These are phyloP conservation scores for Bimastos eiseni DNA, from an alignment of 2,888 invertebrate species.

Conservation along the genomic window DNA sequence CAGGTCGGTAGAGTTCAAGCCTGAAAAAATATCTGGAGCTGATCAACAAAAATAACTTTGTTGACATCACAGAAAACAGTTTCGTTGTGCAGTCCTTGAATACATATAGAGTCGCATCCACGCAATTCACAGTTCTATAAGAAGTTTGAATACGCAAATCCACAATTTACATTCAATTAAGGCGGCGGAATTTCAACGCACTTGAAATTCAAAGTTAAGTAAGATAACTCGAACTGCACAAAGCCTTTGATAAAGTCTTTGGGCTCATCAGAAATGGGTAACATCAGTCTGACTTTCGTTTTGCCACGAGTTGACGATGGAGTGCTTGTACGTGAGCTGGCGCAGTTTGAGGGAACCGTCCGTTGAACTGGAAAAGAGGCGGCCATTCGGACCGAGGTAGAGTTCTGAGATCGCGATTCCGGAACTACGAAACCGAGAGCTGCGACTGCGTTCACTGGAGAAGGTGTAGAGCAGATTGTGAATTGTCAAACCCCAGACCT, in stretches of 20 bases:
- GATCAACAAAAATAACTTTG: background rate
- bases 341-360: slow-evolving; percentile 98
- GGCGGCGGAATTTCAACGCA: background rate
- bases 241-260: background rate
- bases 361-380: slow-evolving; percentile 95
- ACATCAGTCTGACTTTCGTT: background rate
- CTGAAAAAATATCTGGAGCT: background rate
- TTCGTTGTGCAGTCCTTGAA: background rate
- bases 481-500: slow-evolving; percentile 79
- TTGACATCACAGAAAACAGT: background rate
- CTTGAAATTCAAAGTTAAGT: background rate
- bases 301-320: background rate
- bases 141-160: background rate
- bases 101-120: background rate
- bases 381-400: slow-evolving; percentile 82
- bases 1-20: background rate
- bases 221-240: too few species aligned
- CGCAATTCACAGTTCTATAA: background rate
- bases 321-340: background rate
- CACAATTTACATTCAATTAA: background rate
- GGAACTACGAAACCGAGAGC: slow-evolving; percentile 95
- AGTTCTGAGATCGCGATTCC: slow-evolving; percentile 84
- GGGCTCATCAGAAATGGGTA: background rate
- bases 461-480: slow-evolving; percentile 85
- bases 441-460: slow-evolving; percentile 85